Base-by-base conservation (phyloP, 2,113 vertebrate genomes). In the Geococcyx californianus region DNA sequence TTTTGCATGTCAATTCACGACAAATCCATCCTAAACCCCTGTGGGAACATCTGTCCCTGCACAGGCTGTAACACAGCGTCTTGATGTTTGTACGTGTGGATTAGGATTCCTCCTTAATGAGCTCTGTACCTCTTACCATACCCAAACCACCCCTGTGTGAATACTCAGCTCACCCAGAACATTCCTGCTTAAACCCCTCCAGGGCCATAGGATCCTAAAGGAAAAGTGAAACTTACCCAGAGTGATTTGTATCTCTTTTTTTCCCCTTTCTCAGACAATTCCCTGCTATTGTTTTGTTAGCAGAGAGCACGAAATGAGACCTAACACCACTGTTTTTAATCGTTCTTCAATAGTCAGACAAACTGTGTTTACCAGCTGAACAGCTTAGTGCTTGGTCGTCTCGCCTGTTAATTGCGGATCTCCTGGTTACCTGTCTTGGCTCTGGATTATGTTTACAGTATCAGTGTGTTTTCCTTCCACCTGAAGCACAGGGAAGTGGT, bases 401-500 rank as follows among this genome's bases (percentile, higher is more conserved):
- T 74, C 16, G 42, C 44, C 56, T 66, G n/a, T 82, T 93, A 67
- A 94, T 52, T 18, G 29, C 0, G 7, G 21, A n/a, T 88, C 70
- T 82, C 24, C 87, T 56, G 84, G 78, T 59, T 82, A 60, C 84
- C 67, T 69, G 82, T n/a, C 36, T 54, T 87, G 87, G 78, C 87
- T 85, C 4, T 0, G 67, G 47, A 93, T 23, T 49, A 3, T 91
- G 89, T 93, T 97, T 91, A 82, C 54, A 7, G 58, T 33, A 26
- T 75, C 54, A 0, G 68, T 16, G 49, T 76, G 73, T 77, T 80
- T 84, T 90, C 63, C 89, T 84, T 84, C 59, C 78, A 93, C 89
- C 87, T 94, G 96, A 42, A 78, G 91, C 89, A 40, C 20, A 19
- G 74, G 86, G 93, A 93, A 63, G 79, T 60, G 84, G 40, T 38